Base-by-base conservation (phyloP, 1,140 invertebrate species). In the Littorina saxatilis region DNA sequence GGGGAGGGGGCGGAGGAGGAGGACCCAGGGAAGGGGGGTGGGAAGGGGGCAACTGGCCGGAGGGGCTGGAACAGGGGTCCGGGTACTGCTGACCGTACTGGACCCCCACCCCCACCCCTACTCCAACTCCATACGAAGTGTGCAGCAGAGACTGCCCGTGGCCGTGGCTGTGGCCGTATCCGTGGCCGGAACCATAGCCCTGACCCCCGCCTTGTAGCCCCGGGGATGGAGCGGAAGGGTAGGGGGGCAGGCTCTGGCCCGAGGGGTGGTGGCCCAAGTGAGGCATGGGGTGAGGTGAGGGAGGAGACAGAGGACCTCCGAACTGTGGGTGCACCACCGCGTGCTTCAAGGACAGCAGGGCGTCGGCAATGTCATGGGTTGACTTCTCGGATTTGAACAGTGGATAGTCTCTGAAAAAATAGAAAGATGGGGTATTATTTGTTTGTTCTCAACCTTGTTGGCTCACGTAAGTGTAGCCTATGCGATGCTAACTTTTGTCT, bases 301-400 rank as follows among this genome's bases (percentile, higher is more conserved):
- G 77, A 1, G 87, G 88, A 5, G 90, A 88, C 52, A 91, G 81
- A 29, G 83, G 87, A 4, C 87, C 85, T 52, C 72, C 80, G 39
- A 83, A 92, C 90, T 93, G 94, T 13, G 96, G 96, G 92, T 97
- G 96, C 17, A 97, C 96, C 17, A 97, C 96, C 0, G 96, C 96
- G 89, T 97, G 96, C 92, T 97, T 97, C 81, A 97, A 91, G 0
- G 96, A 97, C 80, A 97, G 92, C 37, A 97, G 93, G 32, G 97
- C 96, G 88, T 97, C 96, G 1, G 96, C 96, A 78, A 97, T 95
- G 83, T 96, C 94, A 90, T 95, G 94, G 27, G 87, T 84, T 17
- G 86, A 82, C 76, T 92, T 92, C 61, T 92, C 91, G 1, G 76
- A 37, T 83, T 91, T 91, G 79, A 88, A 90, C 3, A 90, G 27